Base-by-base conservation (phyloP, 2,113 vertebrate genomes). In the Holacanthus passer region DNA sequence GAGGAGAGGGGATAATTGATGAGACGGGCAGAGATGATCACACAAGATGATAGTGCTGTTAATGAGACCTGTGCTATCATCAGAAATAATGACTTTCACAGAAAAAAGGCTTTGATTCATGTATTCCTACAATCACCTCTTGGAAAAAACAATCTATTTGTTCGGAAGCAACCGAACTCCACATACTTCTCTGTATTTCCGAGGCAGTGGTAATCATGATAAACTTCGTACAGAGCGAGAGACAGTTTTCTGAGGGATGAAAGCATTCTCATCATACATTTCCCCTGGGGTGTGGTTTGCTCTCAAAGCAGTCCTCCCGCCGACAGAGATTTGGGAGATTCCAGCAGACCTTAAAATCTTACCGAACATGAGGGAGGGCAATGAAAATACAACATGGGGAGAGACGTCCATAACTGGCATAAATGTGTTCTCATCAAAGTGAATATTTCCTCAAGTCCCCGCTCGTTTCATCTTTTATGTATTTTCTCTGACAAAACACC, bases 361-460 rank as follows among this genome's bases (percentile, higher is more conserved):
- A n/a, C 60, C 41, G 19, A 89, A 83, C 73, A 73, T 52, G 56
- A 82, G 63, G 86, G 78, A 87, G 77, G 82, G 79, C 70, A 86
- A 72, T 83, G 86, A 70, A 87, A 90, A 89, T 68, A 83, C 67
- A 77, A 85, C 83, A 74, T 41, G 19, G 68, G 55, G 41, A 59
- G 73, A 89, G 77, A 77, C 56, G 29, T 83, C 82, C 82, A 48
- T 56, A 81, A 87, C 89, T 68, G 31, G 39, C 65, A 53, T 60
- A 67, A 87, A 90, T 85, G 83, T 88, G 73, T 78, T 84, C 58
- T 73, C 88, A 89, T 93, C 83, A 94, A 93, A 94, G 93, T 64
- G 62, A 87, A 84, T 64, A 79, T 84, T 83, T 89, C 82, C 71
- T 73, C 43, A 41, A 19, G 58, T 71, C 58, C 70, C 73, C 14